Evolutionary conservation across 2,113 vertebrate genomes (phyloP).

Genomic region (Proteles cristata): DNA sequence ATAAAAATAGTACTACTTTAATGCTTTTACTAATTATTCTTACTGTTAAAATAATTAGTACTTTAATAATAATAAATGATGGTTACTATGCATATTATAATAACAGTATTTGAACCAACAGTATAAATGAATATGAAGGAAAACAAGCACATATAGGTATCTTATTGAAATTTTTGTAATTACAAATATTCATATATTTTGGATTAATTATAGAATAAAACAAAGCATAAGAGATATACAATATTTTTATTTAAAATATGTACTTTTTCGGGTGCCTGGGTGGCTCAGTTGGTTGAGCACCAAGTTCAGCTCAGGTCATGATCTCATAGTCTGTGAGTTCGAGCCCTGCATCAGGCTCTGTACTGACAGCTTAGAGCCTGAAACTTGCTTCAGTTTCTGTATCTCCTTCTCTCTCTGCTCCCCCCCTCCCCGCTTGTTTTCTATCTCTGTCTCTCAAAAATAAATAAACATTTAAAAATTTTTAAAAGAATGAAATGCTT

Average conservation of each 20-base stretch:
- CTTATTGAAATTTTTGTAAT: constrained; percentile 11
- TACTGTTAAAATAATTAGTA: constrained; percentile 29
- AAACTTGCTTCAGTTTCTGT: not conserved
- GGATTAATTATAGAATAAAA: not conserved
- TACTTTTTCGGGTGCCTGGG: not conserved
- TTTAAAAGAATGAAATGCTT: not conserved
- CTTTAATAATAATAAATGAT: constrained; percentile 2
- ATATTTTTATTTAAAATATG: constrained; percentile 50
- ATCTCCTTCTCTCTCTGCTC: no score
- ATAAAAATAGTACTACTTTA: not conserved
- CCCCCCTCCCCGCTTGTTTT: not conserved
- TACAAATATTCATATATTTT: constrained; percentile 43
- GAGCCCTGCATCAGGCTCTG: no score
- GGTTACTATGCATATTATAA: not conserved
- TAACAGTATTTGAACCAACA: not conserved
- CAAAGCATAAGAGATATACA: not conserved
- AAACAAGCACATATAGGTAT: not conserved
- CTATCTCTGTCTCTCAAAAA: not conserved
- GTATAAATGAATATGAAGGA: not conserved
- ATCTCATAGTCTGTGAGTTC: not conserved
- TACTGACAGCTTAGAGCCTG: no score
- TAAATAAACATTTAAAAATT: not conserved
- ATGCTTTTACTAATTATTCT: constrained; percentile 34
- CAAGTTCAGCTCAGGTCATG: not conserved
- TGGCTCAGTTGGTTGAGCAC: not conserved